A percentile compares a stretch with the other conserved stretches of the same genome.
These are phyloP conservation scores for Diadophis punctatus DNA, from an alignment of 2,113 vertebrate species.

Conservation along the genomic window DNA sequence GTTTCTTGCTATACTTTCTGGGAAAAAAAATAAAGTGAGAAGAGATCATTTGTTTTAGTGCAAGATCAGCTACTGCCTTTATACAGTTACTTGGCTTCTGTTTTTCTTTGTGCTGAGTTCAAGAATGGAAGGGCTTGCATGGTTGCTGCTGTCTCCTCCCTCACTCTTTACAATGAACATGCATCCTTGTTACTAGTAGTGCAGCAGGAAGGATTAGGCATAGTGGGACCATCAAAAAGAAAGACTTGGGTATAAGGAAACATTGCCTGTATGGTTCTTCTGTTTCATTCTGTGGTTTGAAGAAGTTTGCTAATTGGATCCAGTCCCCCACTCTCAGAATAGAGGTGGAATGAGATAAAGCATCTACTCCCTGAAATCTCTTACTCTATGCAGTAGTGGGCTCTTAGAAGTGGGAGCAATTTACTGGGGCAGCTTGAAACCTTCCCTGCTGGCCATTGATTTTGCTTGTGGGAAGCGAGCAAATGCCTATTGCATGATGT, in stretches of 20 bases:
- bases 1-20: background rate
- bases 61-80: background rate
- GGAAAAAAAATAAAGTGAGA: background rate
- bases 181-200: background rate
- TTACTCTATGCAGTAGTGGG: background rate
- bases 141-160: background rate
- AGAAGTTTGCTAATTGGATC: background rate
- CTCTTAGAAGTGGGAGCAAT: background rate
- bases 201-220: background rate
- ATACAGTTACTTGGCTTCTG: background rate
- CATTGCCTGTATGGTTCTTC: background rate
- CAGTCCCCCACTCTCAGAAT: background rate
- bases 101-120: background rate
- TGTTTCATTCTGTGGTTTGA: background rate
- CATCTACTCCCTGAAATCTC: background rate
- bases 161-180: background rate
- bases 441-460: background rate
- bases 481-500: background rate
- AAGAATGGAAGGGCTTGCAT: background rate
- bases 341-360: background rate
- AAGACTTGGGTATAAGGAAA: background rate
- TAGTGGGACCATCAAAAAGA: background rate
- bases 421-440: background rate
- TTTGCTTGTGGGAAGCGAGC: background rate
- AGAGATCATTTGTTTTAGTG: background rate